These are phyloP conservation scores for Athalia circularis DNA, from an alignment of 2,888 invertebrate species.

Conservation along the genomic window DNA sequence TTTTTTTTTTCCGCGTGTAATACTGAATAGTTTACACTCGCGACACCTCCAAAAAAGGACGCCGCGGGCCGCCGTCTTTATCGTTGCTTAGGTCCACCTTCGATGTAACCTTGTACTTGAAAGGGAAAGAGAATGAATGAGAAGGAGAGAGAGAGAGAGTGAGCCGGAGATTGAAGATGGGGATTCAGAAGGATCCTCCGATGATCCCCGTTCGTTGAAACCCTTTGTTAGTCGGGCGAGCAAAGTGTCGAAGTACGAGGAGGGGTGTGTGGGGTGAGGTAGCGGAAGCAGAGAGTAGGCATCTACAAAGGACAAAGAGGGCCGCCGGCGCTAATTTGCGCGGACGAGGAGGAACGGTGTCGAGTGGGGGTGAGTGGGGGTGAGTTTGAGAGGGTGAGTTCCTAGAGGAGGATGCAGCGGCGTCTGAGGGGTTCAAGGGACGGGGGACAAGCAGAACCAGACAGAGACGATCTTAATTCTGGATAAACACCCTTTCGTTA, in stretches of 20 bases:
- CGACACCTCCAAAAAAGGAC: no score
- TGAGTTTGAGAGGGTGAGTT: not conserved
- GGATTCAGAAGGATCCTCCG: constrained; percentile 29
- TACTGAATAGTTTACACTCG: no score
- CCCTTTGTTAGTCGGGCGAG: constrained; percentile 29
- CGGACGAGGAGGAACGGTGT: constrained; percentile 12
- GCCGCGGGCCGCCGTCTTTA: no score
- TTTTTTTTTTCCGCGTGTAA: no score
- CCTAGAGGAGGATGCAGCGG: no score
- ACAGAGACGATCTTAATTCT: constrained; percentile 64
- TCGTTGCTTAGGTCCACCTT: no score
- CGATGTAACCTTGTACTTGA: no score
- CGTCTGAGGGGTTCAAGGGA: not conserved
- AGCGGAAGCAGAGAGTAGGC: constrained; percentile 25
- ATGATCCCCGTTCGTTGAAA: constrained; percentile 21
- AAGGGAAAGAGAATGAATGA: no score
- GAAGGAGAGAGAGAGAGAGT: not conserved
- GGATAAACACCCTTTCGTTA: constrained; percentile 72
- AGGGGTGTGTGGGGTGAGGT: constrained; percentile 4
- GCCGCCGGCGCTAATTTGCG: constrained; percentile 37
- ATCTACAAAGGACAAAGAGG: constrained; percentile 38
- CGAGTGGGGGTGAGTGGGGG: not conserved
- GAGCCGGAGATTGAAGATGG: constrained; percentile 4
- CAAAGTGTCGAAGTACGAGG: constrained; percentile 25
- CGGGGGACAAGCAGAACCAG: not conserved